Evolutionary conservation across 2,888 invertebrate species (phyloP).

Genomic region (Tachina lurida): DNA sequence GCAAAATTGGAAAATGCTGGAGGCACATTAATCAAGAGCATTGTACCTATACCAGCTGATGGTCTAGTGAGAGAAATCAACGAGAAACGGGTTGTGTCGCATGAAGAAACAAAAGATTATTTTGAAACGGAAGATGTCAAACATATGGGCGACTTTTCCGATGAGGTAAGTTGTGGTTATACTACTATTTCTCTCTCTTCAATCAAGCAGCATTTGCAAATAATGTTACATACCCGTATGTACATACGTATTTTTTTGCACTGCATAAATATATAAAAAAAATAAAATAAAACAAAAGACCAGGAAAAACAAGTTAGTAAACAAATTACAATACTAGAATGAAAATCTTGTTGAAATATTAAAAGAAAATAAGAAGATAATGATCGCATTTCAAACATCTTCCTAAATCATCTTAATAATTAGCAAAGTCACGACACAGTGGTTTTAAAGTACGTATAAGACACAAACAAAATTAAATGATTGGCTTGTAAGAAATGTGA

Average conservation of each 20-base stretch:
- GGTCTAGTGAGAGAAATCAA: slow-evolving; percentile 92
- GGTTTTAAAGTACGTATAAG: not conserved
- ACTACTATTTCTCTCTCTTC: slow-evolving; percentile 39
- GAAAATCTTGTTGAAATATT: slow-evolving; percentile 50
- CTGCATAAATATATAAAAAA: slow-evolving; percentile 1
- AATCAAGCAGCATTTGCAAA: slow-evolving; percentile 25
- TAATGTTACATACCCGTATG: slow-evolving; percentile 1
- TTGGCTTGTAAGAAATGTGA: not conserved
- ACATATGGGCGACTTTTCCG: slow-evolving; percentile 92
- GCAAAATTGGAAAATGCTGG: slow-evolving; percentile 71
- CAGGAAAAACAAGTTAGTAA: slow-evolving; percentile 48
- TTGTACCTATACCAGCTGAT: slow-evolving; percentile 87
- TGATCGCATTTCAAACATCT: slow-evolving; percentile 41
- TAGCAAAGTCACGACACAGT: slow-evolving; percentile 17
- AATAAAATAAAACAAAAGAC: slow-evolving; percentile 28
- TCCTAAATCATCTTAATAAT: slow-evolving; percentile 46
- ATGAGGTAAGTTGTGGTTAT: slow-evolving; percentile 87
- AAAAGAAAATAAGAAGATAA: slow-evolving; percentile 45
- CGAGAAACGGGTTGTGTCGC: slow-evolving; percentile 90
- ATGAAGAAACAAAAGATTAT: slow-evolving; percentile 91
- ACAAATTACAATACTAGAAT: slow-evolving; percentile 53
- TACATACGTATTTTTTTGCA: not conserved
- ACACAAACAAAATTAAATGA: not conserved
- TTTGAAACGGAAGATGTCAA: slow-evolving; percentile 93
- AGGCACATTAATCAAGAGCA: slow-evolving; percentile 79